Percentiles rank a stretch among this genome's conserved stretches.
Conservation (phyloP, 2,113 vertebrate genomes). For the Cinclus cinclus region DNA sequence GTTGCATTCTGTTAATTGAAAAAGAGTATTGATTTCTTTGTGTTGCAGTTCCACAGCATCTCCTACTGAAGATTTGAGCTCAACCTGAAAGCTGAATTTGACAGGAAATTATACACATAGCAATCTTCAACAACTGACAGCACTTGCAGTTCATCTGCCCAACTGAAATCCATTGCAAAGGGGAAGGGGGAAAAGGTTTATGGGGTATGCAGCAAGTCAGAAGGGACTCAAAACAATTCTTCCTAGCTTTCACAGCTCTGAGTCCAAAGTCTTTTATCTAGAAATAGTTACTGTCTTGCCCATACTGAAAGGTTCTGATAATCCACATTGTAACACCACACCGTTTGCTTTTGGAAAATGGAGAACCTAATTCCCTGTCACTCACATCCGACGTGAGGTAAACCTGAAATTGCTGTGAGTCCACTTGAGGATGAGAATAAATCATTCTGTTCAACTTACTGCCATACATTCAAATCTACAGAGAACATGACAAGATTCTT, state of each 20-base stretch:
- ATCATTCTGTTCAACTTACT: neutral
- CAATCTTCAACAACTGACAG: neutral
- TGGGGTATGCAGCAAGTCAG: neutral
- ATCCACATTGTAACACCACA: neutral
- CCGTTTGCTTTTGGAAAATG: neutral
- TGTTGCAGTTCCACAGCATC: neutral
- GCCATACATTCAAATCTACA: neutral
- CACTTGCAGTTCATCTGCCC: neutral
- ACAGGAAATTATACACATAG: neutral
- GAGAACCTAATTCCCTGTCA: neutral
- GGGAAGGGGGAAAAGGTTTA: neutral
- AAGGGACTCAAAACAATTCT: neutral
- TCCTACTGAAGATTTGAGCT: neutral
- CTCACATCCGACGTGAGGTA: neutral
- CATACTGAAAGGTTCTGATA: neutral
- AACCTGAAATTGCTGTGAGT: neutral
- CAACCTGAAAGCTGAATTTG: neutral
- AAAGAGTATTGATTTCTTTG: neutral
- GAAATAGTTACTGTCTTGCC: neutral
- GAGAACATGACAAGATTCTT: neutral
- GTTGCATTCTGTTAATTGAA: neutral
- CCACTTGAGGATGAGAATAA: neutral
- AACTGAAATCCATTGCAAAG: neutral
- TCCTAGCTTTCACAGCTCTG: neutral
- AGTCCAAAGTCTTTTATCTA: neutral